phyloP scores from a whole-genome alignment of 2,797 vertebrate genomes.

The Carduelis carduelis region DNA sequence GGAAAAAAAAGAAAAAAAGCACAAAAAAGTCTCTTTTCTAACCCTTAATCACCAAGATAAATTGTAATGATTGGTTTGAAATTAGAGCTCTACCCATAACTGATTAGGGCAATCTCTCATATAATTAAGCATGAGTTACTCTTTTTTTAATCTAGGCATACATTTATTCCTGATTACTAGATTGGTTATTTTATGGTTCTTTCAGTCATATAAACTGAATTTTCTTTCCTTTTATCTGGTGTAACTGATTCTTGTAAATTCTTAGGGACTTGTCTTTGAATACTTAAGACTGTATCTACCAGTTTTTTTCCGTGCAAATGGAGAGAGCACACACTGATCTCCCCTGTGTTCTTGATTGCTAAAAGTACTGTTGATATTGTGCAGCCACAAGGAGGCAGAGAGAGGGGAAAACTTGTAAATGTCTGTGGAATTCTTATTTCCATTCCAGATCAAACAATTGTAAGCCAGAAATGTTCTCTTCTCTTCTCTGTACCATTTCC shows the following conservation, averaged over 20 bases:
- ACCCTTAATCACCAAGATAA: background rate
- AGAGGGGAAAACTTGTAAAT: background rate
- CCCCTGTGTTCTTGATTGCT: background rate
- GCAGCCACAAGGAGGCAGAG: background rate
- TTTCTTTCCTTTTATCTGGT: background rate
- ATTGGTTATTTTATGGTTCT: background rate
- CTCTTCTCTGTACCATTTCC: background rate
- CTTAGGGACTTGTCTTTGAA: background rate
- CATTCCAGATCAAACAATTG: background rate
- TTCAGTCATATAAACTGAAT: background rate
- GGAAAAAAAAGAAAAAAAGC: rapidly evolving
- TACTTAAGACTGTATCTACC: background rate
- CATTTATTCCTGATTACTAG: background rate
- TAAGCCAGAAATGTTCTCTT: background rate
- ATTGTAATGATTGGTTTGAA: background rate
- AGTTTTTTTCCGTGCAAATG: background rate
- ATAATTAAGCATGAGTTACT: background rate
- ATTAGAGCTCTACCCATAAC: background rate
- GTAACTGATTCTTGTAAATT: background rate
- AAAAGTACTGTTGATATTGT: background rate
- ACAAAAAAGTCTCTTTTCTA: background rate
- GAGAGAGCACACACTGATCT: background rate
- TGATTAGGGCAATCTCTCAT: background rate
- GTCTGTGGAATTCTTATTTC: background rate
- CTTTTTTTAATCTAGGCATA: background rate